phyloP scores from a whole-genome alignment of 2,888 invertebrate species.

The Helicoverpa assulta region DNA sequence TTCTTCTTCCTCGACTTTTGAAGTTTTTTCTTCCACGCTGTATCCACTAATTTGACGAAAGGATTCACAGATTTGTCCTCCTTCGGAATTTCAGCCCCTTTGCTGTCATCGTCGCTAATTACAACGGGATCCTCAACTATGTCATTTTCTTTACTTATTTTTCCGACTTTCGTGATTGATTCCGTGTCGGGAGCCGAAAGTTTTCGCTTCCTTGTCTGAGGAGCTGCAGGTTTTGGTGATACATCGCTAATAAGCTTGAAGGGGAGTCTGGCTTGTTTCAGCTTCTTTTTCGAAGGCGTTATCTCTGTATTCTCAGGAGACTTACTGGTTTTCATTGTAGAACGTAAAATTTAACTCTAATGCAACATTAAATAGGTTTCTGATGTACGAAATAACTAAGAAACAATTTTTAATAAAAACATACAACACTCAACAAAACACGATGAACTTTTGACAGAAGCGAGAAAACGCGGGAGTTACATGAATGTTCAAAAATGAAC shows the following conservation, averaged over 20 bases:
- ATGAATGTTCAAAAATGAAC: conserved; percentile 46
- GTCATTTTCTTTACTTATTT: conserved; percentile 82
- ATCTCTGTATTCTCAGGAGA: conserved; percentile 78
- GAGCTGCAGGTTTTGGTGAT: conserved; percentile 75
- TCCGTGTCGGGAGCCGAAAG: conserved; percentile 80
- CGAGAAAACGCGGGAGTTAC: conserved; percentile 81
- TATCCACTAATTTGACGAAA: conserved; percentile 83
- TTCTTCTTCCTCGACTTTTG: conserved; percentile 79
- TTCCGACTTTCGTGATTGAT: conserved; percentile 80
- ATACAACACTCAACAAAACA: conserved; percentile 65
- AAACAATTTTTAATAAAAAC: conserved; percentile 59
- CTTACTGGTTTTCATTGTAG: conserved; percentile 83
- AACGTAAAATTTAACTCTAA: conserved; percentile 42
- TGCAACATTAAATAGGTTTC: conserved; percentile 54
- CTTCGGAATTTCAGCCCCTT: conserved; percentile 65
- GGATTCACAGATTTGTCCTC: conserved; percentile 77
- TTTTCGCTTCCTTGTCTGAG: conserved; percentile 84
- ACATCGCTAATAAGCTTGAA: conserved; percentile 89
- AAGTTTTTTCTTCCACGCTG: conserved; percentile 82
- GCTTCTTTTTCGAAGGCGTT: conserved; percentile 89
- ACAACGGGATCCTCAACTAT: conserved; percentile 73
- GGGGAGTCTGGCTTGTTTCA: conserved; percentile 91
- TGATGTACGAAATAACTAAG: conserved; percentile 29
- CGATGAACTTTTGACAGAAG: conserved; percentile 76
- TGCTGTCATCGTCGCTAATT: conserved; percentile 84